These are phyloP conservation scores for Lichenostomus cassidix DNA, from an alignment of 2,113 vertebrate species.

Conservation along the genomic window DNA sequence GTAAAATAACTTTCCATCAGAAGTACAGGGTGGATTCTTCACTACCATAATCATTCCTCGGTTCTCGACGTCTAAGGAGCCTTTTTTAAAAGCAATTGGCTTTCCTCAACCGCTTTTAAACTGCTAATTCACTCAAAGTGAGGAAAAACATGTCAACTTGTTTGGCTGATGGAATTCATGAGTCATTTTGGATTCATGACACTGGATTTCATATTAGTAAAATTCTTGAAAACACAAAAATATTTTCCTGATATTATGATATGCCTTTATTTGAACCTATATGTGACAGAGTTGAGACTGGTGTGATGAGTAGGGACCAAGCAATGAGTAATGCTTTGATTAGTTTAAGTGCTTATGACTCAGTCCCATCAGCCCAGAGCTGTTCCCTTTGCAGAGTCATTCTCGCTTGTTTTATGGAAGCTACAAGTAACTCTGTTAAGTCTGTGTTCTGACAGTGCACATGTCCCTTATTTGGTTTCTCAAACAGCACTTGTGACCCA, in stretches of 20 bases:
- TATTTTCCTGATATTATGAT: background rate
- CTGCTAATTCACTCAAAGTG: background rate
- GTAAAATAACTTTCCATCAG: background rate
- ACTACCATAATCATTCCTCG: fast-evolving
- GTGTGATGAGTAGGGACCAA: background rate
- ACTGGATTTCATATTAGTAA: background rate
- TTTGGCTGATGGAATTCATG: background rate
- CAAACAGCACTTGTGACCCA: background rate
- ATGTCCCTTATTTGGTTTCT: background rate
- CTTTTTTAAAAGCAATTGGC: background rate
- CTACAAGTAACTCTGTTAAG: too few relatives aligned
- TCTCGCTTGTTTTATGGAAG: background rate
- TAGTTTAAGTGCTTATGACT: background rate
- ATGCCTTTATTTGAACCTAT: background rate
- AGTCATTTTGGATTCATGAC: background rate
- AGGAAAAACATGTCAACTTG: background rate
- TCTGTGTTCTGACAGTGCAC: background rate
- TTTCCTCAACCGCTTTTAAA: background rate
- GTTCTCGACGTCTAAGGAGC: background rate
- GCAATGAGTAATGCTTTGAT: background rate
- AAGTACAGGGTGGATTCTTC: background rate
- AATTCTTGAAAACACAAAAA: background rate
- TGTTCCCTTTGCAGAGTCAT: background rate
- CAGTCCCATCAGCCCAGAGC: background rate
- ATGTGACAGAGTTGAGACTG: background rate